phyloP scores from a whole-genome alignment of 1,140 invertebrate genomes.

The Andrena cerasifolii region DNA sequence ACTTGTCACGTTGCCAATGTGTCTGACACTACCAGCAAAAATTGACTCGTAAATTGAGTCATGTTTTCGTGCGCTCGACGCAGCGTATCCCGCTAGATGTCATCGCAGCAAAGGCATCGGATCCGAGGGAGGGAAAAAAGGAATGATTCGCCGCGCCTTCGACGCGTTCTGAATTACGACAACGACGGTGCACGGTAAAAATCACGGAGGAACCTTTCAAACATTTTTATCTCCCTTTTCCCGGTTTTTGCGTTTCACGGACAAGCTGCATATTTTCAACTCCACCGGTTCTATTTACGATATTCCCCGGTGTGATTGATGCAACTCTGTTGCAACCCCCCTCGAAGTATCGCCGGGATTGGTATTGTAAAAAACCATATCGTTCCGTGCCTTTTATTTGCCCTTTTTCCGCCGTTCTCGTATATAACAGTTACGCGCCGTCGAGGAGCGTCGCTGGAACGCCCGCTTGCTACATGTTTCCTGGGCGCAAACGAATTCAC shows the following conservation, averaged over 20 bases:
- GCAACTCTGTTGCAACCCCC: background rate
- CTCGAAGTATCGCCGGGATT: background rate
- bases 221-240: slow-evolving; percentile 50
- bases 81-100: slow-evolving; percentile 13
- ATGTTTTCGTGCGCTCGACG: background rate
- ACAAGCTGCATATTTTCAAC: background rate
- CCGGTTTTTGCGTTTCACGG: background rate
- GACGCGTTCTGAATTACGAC: slow-evolving; percentile 67
- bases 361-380: background rate
- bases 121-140: slow-evolving; percentile 41
- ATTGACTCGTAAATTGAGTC: background rate
- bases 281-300: background rate
- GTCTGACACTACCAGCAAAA: background rate
- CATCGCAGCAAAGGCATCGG: background rate
- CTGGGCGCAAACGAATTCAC: too few species aligned
- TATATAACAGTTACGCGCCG: too few species aligned
- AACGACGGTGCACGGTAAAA: slow-evolving; percentile 66
- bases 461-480: too few species aligned
- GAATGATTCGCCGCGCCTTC: slow-evolving; percentile 55
- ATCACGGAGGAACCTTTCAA: slow-evolving; percentile 67
- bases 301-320: slow-evolving; percentile 1
- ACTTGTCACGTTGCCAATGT: background rate
- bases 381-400: background rate
- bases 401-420: background rate
- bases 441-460: too few species aligned